Evolutionary conservation across 92 coral and sea anemone genomes (phyloP).

Genomic region (Actinernus sp.): DNA sequence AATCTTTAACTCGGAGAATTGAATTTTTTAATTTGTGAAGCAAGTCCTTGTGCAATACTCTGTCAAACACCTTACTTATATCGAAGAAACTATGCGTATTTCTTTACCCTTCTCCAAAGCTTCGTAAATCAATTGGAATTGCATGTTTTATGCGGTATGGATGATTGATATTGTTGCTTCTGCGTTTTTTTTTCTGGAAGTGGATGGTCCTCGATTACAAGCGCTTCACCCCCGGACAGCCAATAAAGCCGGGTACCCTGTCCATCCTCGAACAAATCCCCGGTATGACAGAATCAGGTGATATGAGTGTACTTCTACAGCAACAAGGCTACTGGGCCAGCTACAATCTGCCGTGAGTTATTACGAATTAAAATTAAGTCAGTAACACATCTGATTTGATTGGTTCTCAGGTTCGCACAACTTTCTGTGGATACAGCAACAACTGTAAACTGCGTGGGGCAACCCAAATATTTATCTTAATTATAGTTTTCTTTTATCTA

Average conservation of each 20-base stretch:
- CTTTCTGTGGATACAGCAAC: too few relatives aligned
- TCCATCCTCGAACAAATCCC: conserved; percentile 85
- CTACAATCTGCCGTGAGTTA: conserved; percentile 88
- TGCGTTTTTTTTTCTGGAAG: conserved; percentile 29
- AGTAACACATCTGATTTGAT: too few relatives aligned
- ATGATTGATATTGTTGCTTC: neutral
- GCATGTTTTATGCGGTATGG: neutral
- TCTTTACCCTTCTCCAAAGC: neutral
- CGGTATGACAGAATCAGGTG: conserved; percentile 84
- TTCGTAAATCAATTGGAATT: neutral
- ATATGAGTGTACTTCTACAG: conserved; percentile 81
- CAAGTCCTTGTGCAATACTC: too few relatives aligned
- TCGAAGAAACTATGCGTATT: neutral
- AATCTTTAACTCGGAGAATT: too few relatives aligned
- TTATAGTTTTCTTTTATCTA: too few relatives aligned
- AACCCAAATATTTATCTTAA: too few relatives aligned
- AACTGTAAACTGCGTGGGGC: too few relatives aligned
- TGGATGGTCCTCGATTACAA: conserved; percentile 97
- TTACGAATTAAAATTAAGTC: too few relatives aligned
- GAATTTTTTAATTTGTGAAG: too few relatives aligned
- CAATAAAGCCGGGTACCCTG: conserved; percentile 74
- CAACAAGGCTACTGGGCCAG: conserved; percentile 91
- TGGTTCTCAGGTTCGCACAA: too few relatives aligned
- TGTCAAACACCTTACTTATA: too few relatives aligned
- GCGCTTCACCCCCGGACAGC: conserved; percentile 78